Percentiles rank a stretch among this genome's conserved stretches.
Evolutionary conservation across 2,888 invertebrate genomes (phyloP).

Genomic region (Allacma fusca): DNA sequence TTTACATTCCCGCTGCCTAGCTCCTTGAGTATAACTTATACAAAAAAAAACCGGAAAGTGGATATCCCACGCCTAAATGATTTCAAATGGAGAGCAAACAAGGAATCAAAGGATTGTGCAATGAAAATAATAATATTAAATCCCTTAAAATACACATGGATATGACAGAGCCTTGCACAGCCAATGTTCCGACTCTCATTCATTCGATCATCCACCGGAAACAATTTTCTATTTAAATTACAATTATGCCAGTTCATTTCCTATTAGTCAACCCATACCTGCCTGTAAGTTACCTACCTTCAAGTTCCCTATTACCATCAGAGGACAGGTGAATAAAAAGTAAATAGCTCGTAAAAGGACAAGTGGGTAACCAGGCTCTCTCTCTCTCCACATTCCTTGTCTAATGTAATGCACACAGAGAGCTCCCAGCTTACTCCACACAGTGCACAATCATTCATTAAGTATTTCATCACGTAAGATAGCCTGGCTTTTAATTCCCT

Average conservation of each 20-base stretch:
- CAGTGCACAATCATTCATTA: conserved; percentile 14
- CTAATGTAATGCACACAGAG: neutral
- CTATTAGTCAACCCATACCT: conserved; percentile 8
- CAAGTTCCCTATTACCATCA: neutral
- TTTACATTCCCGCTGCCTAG: too few species aligned
- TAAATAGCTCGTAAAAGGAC: neutral
- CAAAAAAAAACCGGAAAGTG: too few species aligned
- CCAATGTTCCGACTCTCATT: neutral
- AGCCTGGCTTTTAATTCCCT: neutral
- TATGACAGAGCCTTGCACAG: too few species aligned
- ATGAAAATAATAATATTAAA: conserved; percentile 2
- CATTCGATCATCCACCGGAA: neutral
- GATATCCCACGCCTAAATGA: too few species aligned
- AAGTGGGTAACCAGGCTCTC: too few species aligned
- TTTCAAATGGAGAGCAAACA: too few species aligned
- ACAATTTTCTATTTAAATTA: conserved; percentile 23
- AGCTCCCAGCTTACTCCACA: neutral
- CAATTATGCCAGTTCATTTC: conserved; percentile 21
- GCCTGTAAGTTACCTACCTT: neutral
- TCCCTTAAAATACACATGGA: neutral
- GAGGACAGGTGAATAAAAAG: neutral
- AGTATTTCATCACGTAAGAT: conserved; percentile 10
- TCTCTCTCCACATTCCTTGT: neutral
- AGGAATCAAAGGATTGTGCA: neutral
- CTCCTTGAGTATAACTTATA: too few species aligned